phyloP scores from a whole-genome alignment of 2,888 invertebrate species.

The Gibbula magus region DNA sequence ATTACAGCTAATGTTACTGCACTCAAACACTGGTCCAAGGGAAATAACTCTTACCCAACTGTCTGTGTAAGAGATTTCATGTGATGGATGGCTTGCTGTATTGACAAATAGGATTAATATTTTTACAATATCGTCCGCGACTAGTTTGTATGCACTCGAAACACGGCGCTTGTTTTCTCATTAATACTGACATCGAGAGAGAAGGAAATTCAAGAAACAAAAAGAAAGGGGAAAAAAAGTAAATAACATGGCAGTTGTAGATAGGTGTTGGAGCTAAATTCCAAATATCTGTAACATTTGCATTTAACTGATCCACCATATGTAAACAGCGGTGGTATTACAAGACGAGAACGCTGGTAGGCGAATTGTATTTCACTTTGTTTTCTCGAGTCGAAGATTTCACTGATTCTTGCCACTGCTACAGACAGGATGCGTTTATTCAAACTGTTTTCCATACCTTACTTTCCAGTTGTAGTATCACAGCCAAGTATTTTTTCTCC shows the following conservation, averaged over 20 bases:
- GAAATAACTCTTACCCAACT: not conserved
- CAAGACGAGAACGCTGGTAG: not conserved
- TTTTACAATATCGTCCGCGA: too few species aligned
- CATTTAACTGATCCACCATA: conserved; percentile 2
- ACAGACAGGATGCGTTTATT: not conserved
- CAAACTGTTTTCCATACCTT: conserved; percentile 13
- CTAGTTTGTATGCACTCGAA: too few species aligned
- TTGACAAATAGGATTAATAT: too few species aligned
- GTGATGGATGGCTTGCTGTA: too few species aligned
- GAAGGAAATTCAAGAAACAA: not conserved
- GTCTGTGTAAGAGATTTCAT: not conserved
- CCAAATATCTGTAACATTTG: conserved; percentile 16
- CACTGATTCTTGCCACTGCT: not conserved
- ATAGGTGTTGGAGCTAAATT: not conserved
- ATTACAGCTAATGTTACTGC: too few species aligned
- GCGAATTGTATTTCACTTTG: conserved; percentile 21
- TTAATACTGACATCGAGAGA: not conserved
- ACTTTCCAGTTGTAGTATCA: not conserved
- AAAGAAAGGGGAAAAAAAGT: not conserved
- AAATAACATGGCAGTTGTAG: not conserved
- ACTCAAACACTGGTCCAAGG: not conserved
- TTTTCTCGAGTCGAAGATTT: conserved; percentile 2
- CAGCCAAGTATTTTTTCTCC: not conserved
- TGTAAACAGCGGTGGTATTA: not conserved
- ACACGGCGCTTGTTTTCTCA: too few species aligned